A percentile compares a stretch with the other conserved stretches of the same genome.
Evolutionary conservation across 2,888 invertebrate species (phyloP).

Genomic region (Ischnura elegans): DNA sequence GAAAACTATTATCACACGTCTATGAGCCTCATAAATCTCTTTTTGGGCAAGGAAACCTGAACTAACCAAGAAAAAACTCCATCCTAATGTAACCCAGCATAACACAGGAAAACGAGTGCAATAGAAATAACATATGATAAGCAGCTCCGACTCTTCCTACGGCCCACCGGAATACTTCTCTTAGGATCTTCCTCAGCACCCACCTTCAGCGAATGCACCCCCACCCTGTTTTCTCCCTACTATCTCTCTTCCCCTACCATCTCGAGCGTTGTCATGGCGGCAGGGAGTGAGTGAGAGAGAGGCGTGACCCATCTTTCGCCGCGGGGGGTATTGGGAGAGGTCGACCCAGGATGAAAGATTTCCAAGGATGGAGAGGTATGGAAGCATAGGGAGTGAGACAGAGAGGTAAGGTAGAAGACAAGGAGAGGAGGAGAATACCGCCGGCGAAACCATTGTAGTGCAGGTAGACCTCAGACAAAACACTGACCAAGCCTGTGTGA

Average conservation of each 20-base stretch:
- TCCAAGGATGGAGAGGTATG: slow-evolving; percentile 6
- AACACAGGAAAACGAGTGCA: neutral
- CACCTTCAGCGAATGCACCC: neutral
- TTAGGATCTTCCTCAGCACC: neutral
- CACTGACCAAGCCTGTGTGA: neutral
- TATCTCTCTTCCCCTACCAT: neutral
- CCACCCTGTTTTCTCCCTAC: neutral
- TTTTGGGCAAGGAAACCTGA: neutral
- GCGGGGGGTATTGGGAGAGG: slow-evolving; percentile 65
- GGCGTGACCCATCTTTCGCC: slow-evolving; percentile 60
- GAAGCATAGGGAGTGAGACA: neutral
- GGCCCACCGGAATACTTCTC: slow-evolving; percentile 4
- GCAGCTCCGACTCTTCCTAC: neutral
- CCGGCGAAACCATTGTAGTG: neutral
- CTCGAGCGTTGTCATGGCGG: slow-evolving; percentile 54
- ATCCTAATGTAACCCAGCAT: neutral
- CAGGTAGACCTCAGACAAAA: neutral
- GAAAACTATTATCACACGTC: too few relatives aligned
- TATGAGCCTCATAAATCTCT: neutral
- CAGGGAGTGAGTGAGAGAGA: neutral
- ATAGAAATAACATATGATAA: neutral
- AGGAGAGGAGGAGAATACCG: neutral
- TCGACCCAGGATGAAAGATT: slow-evolving; percentile 46
- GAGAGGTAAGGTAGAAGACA: slow-evolving; percentile 9
- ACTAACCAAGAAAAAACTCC: neutral